A percentile compares a stretch with the other conserved stretches of the same genome.
Conservation (phyloP, 1,140 invertebrate genomes). For the Streblospio benedicti region DNA sequence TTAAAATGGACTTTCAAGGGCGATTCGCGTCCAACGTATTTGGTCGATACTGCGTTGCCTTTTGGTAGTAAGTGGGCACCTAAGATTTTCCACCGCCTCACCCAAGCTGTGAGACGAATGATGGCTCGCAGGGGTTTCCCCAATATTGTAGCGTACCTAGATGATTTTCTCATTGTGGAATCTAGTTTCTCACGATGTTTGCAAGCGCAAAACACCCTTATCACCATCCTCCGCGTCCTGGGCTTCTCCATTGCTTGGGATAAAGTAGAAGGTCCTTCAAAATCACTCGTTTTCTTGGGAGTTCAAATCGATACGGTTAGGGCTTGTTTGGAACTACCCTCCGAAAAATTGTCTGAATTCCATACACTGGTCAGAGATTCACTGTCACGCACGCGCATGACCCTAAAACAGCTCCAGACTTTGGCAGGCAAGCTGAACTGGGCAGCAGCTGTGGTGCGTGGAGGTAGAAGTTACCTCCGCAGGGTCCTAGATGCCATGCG, state of each 20-base stretch:
- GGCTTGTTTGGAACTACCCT: neutral
- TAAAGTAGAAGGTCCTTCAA: constrained; percentile 6
- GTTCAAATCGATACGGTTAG: neutral
- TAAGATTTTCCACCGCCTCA: constrained; percentile 13
- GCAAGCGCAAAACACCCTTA: neutral
- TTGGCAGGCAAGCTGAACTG: constrained; percentile 14
- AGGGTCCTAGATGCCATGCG: neutral
- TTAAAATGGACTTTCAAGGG: neutral
- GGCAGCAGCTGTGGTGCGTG: constrained; percentile 6
- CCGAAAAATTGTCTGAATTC: neutral
- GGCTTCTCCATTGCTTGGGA: constrained; percentile 14
- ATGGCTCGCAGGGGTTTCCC: constrained; percentile 1
- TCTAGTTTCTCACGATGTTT: neutral
- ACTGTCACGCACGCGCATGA: constrained; percentile 6
- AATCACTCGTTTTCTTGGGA: neutral
- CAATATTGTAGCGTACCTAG: constrained; percentile 10
- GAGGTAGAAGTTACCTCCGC: no score
- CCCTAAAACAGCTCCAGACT: constrained; percentile 11
- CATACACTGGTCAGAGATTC: neutral
- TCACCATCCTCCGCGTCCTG: neutral
- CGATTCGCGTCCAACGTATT: neutral
- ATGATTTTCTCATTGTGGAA: constrained; percentile 17
- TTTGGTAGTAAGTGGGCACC: constrained; percentile 12
- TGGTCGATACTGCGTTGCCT: constrained; percentile 9
- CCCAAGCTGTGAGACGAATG: constrained; percentile 8